Evolutionary conservation across 2,888 invertebrate species (phyloP).

Genomic region (Atherix ibis): DNA sequence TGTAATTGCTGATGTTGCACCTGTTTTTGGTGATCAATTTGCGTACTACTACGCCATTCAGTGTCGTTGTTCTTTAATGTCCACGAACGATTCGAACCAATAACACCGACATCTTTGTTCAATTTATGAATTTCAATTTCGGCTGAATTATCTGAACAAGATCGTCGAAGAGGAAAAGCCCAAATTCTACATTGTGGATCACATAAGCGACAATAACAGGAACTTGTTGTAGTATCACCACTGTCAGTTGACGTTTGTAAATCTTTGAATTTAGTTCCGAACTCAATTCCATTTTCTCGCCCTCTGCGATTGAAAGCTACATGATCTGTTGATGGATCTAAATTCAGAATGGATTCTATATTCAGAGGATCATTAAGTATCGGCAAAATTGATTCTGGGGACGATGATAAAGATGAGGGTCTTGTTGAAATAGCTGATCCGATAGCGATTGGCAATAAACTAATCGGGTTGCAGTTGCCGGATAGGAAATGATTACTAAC

Average conservation of each 20-base stretch:
- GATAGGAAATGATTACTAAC: not conserved
- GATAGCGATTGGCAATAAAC: not conserved
- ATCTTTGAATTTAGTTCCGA: not conserved
- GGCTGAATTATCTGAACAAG: slow-evolving; percentile 27
- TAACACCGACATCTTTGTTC: slow-evolving; percentile 17
- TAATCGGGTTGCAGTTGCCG: not conserved
- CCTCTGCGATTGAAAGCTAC: not conserved
- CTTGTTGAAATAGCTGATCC: too few species aligned
- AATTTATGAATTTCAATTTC: slow-evolving; percentile 14
- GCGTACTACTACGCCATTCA: slow-evolving; percentile 1
- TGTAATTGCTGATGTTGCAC: not conserved
- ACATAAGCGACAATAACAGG: slow-evolving; percentile 21
- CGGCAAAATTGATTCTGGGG: not conserved
- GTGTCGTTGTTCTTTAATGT: not conserved
- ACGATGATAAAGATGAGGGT: not conserved
- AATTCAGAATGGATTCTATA: not conserved
- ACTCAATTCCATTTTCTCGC: too few species aligned
- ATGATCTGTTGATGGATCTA: not conserved
- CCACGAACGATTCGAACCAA: slow-evolving; percentile 22
- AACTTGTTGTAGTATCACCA: not conserved
- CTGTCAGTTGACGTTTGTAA: not conserved
- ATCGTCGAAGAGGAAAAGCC: slow-evolving; percentile 31
- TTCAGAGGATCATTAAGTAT: not conserved
- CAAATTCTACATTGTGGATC: slow-evolving; percentile 30
- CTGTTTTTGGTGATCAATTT: not conserved